Evolutionary conservation across 92 coral and sea anemone genomes (phyloP).

Genomic region (Bergia puertoricense): DNA sequence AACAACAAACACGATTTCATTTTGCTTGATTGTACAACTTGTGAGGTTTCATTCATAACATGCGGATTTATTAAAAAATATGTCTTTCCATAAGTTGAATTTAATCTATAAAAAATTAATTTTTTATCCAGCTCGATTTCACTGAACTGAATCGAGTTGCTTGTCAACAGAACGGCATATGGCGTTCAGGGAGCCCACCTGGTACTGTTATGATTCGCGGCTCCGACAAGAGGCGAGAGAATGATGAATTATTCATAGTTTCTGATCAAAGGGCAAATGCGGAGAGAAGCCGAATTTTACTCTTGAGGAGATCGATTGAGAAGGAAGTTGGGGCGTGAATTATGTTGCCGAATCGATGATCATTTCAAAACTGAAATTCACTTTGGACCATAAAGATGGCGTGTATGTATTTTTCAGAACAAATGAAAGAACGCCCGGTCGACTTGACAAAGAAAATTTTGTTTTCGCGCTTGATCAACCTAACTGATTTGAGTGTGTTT

Average conservation of each 20-base stretch:
- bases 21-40: not conserved
- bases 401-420: conserved; percentile 19
- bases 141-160: not conserved
- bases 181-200: conserved; percentile 32
- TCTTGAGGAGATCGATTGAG: conserved; percentile 32
- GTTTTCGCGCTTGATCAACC: conserved; percentile 16
- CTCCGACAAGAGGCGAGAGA: not conserved
- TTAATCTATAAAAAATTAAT: not conserved
- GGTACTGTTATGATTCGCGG: conserved; percentile 33
- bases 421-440: not conserved
- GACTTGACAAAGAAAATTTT: not conserved
- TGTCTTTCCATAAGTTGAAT: not conserved
- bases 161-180: not conserved
- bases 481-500: conserved; percentile 44
- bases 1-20: not conserved
- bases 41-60: not conserved
- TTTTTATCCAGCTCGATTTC: not conserved
- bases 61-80: not conserved
- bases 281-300: conserved; percentile 45
- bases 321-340: conserved; percentile 36
- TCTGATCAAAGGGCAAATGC: conserved; percentile 47
- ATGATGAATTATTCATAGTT: conserved; percentile 41
- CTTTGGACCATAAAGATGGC: conserved; percentile 34
- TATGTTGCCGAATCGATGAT: conserved; percentile 41
- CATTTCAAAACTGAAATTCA: conserved; percentile 20